These are phyloP conservation scores for Apodemus agrarius DNA, from an alignment of 2,797 vertebrate species.

Conservation along the genomic window DNA sequence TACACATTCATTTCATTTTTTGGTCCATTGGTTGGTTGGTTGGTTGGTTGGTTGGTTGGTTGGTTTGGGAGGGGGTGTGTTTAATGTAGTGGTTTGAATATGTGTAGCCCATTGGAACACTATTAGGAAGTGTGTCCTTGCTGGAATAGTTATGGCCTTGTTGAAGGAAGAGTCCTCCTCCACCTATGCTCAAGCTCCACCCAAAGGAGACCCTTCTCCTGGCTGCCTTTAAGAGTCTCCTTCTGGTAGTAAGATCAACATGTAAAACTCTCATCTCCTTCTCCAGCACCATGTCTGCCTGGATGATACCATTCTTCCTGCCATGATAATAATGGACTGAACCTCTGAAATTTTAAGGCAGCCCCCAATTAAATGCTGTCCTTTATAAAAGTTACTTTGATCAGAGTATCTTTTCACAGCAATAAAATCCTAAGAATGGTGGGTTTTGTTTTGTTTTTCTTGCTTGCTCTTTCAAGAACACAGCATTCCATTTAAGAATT, in stretches of 20 bases:
- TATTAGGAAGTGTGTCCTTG: neutral
- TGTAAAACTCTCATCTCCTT: neutral
- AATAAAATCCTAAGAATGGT: neutral
- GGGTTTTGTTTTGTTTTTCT: neutral
- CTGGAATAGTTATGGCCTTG: neutral
- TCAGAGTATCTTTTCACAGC: neutral
- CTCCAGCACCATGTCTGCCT: neutral
- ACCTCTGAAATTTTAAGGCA: neutral
- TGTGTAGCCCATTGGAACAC: neutral
- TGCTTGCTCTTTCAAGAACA: conserved; percentile 18
- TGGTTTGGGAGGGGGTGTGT: neutral
- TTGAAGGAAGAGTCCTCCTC: neutral
- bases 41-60: too few species aligned
- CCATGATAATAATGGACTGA: neutral
- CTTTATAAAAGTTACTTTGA: neutral
- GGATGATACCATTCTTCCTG: neutral
- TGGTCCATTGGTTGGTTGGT: too few species aligned
- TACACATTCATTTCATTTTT: neutral
- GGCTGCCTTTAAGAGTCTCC: neutral
- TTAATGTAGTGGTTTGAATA: neutral
- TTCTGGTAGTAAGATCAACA: neutral
- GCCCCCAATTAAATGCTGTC: neutral
- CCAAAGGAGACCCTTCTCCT: neutral
- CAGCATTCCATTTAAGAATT: neutral
- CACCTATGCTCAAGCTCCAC: too few species aligned